Conservation (phyloP, 2,113 vertebrate species). For the Mola mola region DNA sequence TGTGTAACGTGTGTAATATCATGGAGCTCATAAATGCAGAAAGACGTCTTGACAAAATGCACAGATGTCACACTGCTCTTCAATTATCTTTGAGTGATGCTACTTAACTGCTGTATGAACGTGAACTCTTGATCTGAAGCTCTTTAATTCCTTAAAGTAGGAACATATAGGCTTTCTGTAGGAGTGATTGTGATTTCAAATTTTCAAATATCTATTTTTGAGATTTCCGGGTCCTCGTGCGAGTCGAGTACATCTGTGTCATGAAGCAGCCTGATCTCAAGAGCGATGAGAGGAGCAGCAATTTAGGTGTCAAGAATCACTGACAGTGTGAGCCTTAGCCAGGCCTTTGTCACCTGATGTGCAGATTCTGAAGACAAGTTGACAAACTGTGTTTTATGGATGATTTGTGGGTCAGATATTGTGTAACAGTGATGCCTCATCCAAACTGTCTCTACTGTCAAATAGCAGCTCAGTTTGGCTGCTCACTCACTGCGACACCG, state of each 20-base stretch:
- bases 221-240: too few species aligned
- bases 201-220: too few species aligned
- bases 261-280: too few species aligned
- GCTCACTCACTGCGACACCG: background rate
- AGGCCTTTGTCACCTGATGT: background rate
- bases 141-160: background rate
- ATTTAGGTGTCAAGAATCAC: conserved; percentile 31
- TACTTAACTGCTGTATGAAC: background rate
- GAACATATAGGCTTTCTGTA: too few species aligned
- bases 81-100: conserved; percentile 9
- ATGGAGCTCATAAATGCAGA: too few species aligned
- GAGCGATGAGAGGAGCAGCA: too few species aligned
- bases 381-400: background rate
- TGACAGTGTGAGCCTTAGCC: background rate
- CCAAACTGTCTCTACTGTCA: background rate
- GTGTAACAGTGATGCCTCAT: background rate
- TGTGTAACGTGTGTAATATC: too few species aligned
- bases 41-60: conserved; percentile 12
- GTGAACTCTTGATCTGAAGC: background rate
- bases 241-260: too few species aligned
- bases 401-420: background rate
- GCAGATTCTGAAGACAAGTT: conserved; percentile 1
- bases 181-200: too few species aligned
- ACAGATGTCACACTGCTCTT: background rate
- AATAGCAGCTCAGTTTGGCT: background rate